Conservation (phyloP, 2,888 invertebrate species). For the Drosophila algonquin region DNA sequence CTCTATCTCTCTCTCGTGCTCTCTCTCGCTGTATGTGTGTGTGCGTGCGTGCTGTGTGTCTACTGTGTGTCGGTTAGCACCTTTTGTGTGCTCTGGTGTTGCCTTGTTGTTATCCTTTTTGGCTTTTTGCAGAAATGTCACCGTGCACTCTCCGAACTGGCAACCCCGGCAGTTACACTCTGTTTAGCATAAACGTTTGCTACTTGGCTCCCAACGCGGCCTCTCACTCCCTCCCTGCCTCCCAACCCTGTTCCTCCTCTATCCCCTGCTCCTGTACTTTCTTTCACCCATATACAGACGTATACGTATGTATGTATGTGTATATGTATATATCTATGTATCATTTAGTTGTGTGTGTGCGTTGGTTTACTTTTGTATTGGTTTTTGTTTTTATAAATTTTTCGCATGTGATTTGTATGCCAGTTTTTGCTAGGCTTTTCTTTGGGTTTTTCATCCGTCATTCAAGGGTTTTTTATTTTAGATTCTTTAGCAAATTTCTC, state of each 20-base stretch:
- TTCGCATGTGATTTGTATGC: constrained; percentile 67
- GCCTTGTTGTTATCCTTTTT: constrained; percentile 51
- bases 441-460: constrained; percentile 1
- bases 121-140: constrained; percentile 76
- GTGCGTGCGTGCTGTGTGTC: background rate
- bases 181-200: constrained; percentile 80
- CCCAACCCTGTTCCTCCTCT: background rate
- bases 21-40: constrained; percentile 9
- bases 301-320: constrained; percentile 8
- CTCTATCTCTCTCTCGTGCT: background rate
- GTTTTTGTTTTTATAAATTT: constrained; percentile 64
- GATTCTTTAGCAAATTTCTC: constrained; percentile 36
- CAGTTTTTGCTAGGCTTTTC: constrained; percentile 60
- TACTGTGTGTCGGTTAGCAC: constrained; percentile 16
- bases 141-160: constrained; percentile 65
- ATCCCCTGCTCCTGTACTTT: background rate
- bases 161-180: constrained; percentile 80
- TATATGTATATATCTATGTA: constrained; percentile 28
- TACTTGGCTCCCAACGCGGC: constrained; percentile 69
- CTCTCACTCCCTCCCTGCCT: background rate
- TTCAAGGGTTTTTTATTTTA: constrained; percentile 11
- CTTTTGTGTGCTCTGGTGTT: constrained; percentile 55
- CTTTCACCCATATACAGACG: constrained; percentile 5
- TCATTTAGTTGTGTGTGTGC: constrained; percentile 19
- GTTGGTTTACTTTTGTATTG: constrained; percentile 55